These are phyloP conservation scores for Dendrolimus houi DNA, from an alignment of 2,888 invertebrate genomes.

Conservation along the genomic window DNA sequence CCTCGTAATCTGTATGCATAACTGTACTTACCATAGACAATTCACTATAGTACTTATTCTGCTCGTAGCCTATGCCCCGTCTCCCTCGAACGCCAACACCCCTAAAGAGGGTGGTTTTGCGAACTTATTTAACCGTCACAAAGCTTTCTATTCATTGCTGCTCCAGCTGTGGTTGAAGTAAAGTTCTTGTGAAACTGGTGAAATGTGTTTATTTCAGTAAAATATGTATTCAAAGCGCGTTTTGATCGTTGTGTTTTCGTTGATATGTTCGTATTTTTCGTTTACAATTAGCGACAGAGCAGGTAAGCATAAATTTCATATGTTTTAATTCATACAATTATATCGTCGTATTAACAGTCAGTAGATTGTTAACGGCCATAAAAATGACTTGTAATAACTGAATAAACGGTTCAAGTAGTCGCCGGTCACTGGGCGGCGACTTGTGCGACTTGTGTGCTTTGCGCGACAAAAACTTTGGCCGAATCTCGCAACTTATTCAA, in stretches of 20 bases:
- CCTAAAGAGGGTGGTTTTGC: slow-evolving; percentile 12
- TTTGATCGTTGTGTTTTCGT: slow-evolving; percentile 31
- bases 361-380: too few relatives aligned
- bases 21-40: slow-evolving; percentile 6
- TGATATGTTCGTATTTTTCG: slow-evolving; percentile 39
- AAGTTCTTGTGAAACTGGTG: background rate
- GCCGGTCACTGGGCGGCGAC: too few relatives aligned
- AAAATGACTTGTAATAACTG: too few relatives aligned
- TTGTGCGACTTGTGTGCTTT: too few relatives aligned
- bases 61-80: background rate
- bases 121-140: slow-evolving; percentile 6
- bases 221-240: slow-evolving; percentile 8
- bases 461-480: too few relatives aligned
- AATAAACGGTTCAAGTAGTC: too few relatives aligned
- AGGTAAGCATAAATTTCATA: slow-evolving; percentile 27
- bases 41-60: too few relatives aligned
- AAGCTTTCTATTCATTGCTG: slow-evolving; percentile 22
- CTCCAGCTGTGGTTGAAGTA: slow-evolving; percentile 11
- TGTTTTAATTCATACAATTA: background rate
- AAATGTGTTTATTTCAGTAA: slow-evolving; percentile 3
- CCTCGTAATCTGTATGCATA: background rate
- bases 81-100: slow-evolving; percentile 19
- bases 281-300: slow-evolving; percentile 28
- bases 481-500: too few relatives aligned
- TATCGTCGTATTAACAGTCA: too few relatives aligned